These are phyloP conservation scores for Armadillidium nasatum DNA, from an alignment of 1,140 invertebrate genomes.

Conservation along the genomic window DNA sequence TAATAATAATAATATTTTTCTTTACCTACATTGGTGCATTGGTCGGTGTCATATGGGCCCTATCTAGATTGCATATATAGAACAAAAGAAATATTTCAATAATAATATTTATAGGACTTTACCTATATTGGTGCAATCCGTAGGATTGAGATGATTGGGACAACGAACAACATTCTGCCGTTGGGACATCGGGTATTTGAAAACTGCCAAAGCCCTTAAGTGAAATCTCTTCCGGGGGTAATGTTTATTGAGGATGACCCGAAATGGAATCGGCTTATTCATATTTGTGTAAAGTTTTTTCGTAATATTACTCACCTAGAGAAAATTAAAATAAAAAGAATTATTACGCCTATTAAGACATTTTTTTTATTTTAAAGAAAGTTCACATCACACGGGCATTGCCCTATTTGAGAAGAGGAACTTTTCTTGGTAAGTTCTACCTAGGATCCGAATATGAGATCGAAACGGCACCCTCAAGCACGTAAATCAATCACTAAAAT, in stretches of 20 bases:
- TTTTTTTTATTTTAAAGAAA: no score
- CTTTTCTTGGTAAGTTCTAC: no score
- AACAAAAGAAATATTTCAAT: no score
- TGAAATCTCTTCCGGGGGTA: background rate
- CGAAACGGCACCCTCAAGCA: no score
- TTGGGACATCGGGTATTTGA: conserved; percentile 12
- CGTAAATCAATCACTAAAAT: no score
- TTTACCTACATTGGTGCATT: no score
- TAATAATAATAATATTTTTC: no score
- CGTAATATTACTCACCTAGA: background rate
- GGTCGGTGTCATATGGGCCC: no score
- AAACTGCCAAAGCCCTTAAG: conserved; percentile 19
- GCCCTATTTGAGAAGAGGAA: no score
- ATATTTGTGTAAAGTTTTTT: conserved; percentile 28
- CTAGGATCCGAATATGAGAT: no score
- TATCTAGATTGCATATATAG: no score
- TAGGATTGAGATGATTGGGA: conserved; percentile 14
- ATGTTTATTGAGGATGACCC: conserved; percentile 13
- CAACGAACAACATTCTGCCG: conserved; percentile 21
- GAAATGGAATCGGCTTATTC: conserved; percentile 25
- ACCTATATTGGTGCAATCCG: conserved; percentile 19
- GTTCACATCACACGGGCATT: no score
- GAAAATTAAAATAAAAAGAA: background rate
- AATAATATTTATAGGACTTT: background rate
- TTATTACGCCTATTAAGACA: background rate